Evolutionary conservation across 2,888 invertebrate genomes (phyloP).

Genomic region (Trachelus tabidus): DNA sequence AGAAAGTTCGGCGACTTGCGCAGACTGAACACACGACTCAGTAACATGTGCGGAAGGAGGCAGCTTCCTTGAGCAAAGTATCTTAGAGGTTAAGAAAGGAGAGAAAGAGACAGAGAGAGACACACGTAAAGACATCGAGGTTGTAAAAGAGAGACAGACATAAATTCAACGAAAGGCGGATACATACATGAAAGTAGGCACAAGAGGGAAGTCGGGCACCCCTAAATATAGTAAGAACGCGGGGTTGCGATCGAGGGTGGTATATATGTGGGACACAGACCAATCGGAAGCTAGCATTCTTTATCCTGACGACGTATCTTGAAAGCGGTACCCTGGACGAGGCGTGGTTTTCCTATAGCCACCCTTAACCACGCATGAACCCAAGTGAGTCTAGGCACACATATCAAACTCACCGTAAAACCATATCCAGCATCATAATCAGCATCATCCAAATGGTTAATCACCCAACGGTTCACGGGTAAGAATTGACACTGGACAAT

Average conservation of each 20-base stretch:
- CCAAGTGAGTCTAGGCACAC: neutral
- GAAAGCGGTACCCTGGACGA: constrained; percentile 56
- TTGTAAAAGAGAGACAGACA: neutral
- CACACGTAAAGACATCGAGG: constrained; percentile 19
- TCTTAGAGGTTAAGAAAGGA: constrained; percentile 24
- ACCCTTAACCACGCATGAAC: neutral
- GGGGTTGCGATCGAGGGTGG: constrained; percentile 42
- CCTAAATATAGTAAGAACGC: constrained; percentile 11
- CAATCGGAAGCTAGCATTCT: constrained; percentile 65
- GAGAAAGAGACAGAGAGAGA: neutral
- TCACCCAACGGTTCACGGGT: neutral
- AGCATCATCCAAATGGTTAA: neutral
- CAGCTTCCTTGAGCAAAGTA: constrained; percentile 20
- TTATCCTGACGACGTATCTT: constrained; percentile 55
- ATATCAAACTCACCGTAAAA: neutral
- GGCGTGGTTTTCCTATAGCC: constrained; percentile 29
- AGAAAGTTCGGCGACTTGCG: constrained; percentile 40
- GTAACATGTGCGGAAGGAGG: constrained; percentile 5
- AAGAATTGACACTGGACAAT: neutral
- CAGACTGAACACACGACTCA: constrained; percentile 30
- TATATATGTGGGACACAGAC: constrained; percentile 36
- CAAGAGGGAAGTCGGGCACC: neutral
- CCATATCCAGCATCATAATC: neutral
- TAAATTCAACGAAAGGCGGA: neutral
- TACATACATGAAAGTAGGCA: neutral